Conservation (phyloP, 2,113 vertebrate genomes). For the Gallinago undulata region DNA sequence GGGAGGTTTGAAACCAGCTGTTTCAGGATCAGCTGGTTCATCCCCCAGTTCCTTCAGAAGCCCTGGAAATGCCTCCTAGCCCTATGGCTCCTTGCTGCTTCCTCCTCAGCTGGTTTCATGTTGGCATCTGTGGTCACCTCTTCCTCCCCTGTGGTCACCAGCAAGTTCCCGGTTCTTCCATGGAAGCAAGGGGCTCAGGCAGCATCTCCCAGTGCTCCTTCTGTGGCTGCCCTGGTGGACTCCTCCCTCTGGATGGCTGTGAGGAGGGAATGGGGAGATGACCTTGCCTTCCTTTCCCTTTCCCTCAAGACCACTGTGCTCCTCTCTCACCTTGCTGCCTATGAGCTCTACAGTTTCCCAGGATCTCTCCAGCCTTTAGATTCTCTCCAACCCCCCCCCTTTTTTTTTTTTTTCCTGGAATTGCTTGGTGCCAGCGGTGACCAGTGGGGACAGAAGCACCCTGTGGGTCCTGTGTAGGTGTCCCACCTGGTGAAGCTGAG, state of each 20-base stretch:
- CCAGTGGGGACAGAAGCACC: fast-evolving
- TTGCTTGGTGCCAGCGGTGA: background rate
- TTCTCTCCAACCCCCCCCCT: background rate
- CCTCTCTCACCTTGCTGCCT: background rate
- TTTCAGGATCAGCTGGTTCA: background rate
- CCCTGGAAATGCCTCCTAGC: background rate
- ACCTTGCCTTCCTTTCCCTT: background rate
- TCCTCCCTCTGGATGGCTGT: background rate
- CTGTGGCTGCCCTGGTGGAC: background rate
- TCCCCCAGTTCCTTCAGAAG: background rate
- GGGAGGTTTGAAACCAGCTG: background rate
- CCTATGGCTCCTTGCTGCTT: background rate
- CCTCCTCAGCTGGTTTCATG: background rate
- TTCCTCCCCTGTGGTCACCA: background rate
- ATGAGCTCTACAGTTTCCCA: background rate
- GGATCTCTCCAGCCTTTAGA: background rate
- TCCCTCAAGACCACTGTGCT: background rate
- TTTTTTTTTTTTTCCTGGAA: background rate
- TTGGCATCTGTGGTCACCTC: background rate
- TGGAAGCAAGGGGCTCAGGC: background rate
- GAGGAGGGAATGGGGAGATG: background rate
- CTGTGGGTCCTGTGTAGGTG: fast-evolving
- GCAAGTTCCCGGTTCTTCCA: fast-evolving
- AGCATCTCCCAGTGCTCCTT: background rate
- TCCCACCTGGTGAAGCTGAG: background rate